Evolutionary conservation across 1,140 invertebrate genomes (phyloP).

Genomic region (Drosophila asahinai): DNA sequence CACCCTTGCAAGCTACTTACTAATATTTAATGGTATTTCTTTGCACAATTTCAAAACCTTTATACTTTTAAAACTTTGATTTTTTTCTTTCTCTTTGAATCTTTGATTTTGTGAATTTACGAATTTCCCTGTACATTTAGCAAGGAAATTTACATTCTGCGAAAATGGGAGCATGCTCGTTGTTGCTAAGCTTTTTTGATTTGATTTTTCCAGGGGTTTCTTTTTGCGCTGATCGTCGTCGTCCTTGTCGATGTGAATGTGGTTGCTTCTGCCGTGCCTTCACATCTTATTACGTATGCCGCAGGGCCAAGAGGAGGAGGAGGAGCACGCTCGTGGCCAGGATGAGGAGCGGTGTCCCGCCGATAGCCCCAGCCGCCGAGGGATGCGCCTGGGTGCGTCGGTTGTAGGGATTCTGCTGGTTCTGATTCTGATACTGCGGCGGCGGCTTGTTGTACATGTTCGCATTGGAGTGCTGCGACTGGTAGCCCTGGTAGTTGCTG

Average conservation of each 20-base stretch:
- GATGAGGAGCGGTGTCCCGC: constrained; percentile 3
- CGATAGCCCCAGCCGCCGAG: constrained; percentile 50
- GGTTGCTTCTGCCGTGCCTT: not conserved
- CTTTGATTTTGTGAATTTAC: not conserved
- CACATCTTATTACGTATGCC: constrained; percentile 47
- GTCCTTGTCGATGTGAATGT: not conserved
- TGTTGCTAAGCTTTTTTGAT: constrained; percentile 4
- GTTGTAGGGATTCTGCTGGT: constrained; percentile 82
- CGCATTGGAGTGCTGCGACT: constrained; percentile 70
- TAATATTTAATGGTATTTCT: no score
- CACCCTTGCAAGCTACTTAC: no score
- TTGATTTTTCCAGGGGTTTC: constrained; percentile 9
- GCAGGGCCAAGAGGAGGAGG: constrained; percentile 25
- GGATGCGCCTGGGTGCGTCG: constrained; percentile 81
- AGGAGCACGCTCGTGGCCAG: constrained; percentile 24
- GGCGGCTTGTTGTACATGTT: constrained; percentile 84
- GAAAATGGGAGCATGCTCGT: not conserved
- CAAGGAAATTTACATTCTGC: constrained; percentile 3
- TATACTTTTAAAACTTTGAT: no score
- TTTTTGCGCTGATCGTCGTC: not conserved
- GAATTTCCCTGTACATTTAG: constrained; percentile 5
- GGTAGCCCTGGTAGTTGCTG: constrained; percentile 72
- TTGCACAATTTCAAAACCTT: no score
- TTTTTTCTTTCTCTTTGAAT: not conserved
- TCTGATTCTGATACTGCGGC: constrained; percentile 82